Evolutionary conservation across 2,797 vertebrate genomes (phyloP), one percentile per base, ranked within the genome.

Genomic region (Jordanella pulchra): DNA sequence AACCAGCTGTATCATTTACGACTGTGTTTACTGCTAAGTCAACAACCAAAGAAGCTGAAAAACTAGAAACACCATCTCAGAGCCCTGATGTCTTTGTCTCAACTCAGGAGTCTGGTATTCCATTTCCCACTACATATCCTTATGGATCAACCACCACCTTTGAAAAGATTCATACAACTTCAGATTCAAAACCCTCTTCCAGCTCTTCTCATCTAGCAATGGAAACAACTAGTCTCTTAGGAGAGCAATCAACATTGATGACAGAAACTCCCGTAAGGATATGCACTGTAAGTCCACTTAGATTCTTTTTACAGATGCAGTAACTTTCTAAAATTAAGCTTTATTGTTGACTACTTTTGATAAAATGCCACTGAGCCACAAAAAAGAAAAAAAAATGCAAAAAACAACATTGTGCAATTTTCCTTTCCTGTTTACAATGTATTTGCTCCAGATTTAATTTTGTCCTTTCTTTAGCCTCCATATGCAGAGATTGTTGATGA

Each of bases 401-500:
- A 42, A 25, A 63, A 42, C 25, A 9, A 13, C 32, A n/a, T 10
- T 39, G 35, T 25, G 35, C 30, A n/a, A 39, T 9, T n/a, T 39
- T 11, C 25, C 51, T 42, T 25, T 42, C 23, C 35, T 61, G 11
- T n/a, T 39, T n/a, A 42, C 32, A 14, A 42, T 39, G 10, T 23
- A 30, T 39, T 13, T 11, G 48, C 5, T 23, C 21, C 21, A 10
- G 48, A 23, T 50, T 54, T 54, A 11, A 21, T 77, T 50, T 67
- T 67, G 0, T 73, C 44, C 63, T 78, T 27, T 73, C 35, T 67
- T 69, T 88, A 96, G 95, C 91, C 94, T 80, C 94, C 95, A 4
- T 96, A 93, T 79, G 90, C 91, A 73, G 96, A 97, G 93, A 95
- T 89, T 25, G 92, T 88, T 53, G 95, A 95, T 50, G 96, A 98